Base-by-base conservation (phyloP, 2,113 vertebrate species). In the Oncorhynchus tshawytscha region DNA sequence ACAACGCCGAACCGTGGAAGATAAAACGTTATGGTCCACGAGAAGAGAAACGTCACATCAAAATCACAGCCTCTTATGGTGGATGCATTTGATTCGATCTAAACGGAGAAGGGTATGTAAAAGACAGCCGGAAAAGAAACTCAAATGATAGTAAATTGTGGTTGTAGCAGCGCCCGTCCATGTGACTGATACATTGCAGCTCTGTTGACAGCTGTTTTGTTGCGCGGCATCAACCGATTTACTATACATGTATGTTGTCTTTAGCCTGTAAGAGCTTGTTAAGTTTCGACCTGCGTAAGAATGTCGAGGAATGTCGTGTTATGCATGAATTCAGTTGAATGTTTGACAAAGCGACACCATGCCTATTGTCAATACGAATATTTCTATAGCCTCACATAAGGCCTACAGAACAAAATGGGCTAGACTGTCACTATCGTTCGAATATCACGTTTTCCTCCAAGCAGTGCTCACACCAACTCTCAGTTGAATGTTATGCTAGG, bases 61-160 rank as follows among this genome's bases (percentile, higher is more conserved):
- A 84, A 60, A 86, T 78, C 18, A 84, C 66, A 74, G 86, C 83
- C 82, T 81, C 6, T 75, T 73, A 82, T 91, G 87, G 89, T 92
- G 89, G 89, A 92, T 93, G 92, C 84, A 78, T 84, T 82, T 87
- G 87, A 79, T 90, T 81, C 85, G 79, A 83, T 78, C 79, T 66
- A 77, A 81, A 76, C 78, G 81, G 82, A 90, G 84, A 89, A 75
- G 85, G 88, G 91, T 90, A 91, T 64, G 89, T 81, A 5, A 59
- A 48, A 64, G 25, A 70, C 25, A n/a, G 22, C 15, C 27, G 31
- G 29, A 18, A 25, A 49, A n/a, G 5, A 67, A 71, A 34, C 11
- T 15, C 66, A 67, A 67, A 45, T 12, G 2, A 45, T 45, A 45
- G 66, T 29, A 31, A 4, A 67, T 20, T 22, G 7, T 22, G 18